These are phyloP conservation scores for Rhabdomys dilectus DNA, from an alignment of 2,113 vertebrate species.

Conservation along the genomic window DNA sequence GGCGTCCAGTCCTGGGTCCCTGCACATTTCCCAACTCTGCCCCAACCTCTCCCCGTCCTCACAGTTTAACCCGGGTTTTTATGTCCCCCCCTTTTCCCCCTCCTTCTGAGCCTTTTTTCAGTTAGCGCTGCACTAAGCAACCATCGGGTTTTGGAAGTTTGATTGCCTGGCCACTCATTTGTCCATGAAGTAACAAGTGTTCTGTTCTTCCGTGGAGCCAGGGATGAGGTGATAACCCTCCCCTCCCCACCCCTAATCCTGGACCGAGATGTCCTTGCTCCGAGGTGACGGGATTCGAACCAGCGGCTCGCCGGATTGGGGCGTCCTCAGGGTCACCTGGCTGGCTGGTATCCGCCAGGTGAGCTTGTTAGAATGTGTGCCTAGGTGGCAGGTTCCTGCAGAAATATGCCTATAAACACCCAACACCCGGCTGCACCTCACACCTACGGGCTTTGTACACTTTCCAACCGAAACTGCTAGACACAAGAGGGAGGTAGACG, in stretches of 20 bases:
- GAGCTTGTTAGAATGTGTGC: constrained; percentile 53
- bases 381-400: constrained; percentile 59
- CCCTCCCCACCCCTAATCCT: not conserved
- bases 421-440: constrained; percentile 64
- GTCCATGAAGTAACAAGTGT: not conserved
- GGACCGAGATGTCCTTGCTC: not conserved
- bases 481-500: not conserved
- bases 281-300: constrained; percentile 16
- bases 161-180: not conserved
- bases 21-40: not conserved
- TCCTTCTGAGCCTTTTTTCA: not conserved
- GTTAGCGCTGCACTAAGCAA: not conserved
- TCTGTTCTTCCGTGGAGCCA: not conserved
- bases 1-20: not conserved
- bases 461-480: constrained; percentile 81
- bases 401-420: constrained; percentile 68
- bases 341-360: constrained; percentile 56
- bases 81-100: too few species aligned
- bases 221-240: not conserved
- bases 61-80: not conserved
- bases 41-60: not conserved
- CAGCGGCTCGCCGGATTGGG: not conserved
- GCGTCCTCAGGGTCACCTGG: constrained; percentile 18
- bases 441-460: constrained; percentile 74
- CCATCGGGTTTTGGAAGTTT: constrained; percentile 26